Evolutionary conservation across 2,888 invertebrate genomes (phyloP).

Genomic region (Adelphocoris suturalis): DNA sequence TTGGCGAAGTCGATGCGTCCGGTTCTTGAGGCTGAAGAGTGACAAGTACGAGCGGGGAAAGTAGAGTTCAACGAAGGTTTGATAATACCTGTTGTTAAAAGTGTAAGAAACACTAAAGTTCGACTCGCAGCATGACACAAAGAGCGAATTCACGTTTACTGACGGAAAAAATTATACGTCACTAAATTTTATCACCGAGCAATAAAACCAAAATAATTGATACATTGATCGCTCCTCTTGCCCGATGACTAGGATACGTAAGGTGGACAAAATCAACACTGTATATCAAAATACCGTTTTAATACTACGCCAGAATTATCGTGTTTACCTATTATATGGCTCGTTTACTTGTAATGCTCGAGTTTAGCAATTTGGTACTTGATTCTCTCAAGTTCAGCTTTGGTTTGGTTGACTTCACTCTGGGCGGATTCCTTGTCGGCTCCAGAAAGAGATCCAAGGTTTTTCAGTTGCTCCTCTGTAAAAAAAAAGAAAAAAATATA

Average conservation of each 20-base stretch:
- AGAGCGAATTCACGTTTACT: no score
- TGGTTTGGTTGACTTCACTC: background rate
- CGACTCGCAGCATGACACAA: no score
- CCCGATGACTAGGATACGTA: no score
- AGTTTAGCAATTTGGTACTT: background rate
- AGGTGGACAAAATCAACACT: no score
- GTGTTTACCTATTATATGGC: background rate
- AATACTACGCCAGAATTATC: background rate
- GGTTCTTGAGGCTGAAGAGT: constrained; percentile 15
- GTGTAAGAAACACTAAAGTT: background rate
- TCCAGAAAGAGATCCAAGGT: background rate
- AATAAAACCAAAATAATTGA: no score
- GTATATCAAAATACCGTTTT: no score
- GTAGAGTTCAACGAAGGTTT: constrained; percentile 41
- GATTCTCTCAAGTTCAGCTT: background rate
- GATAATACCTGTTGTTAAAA: constrained; percentile 15
- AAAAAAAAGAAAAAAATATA: background rate
- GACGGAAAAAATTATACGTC: no score
- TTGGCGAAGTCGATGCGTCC: constrained; percentile 20
- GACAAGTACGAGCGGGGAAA: constrained; percentile 46
- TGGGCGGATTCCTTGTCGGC: background rate
- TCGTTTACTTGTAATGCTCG: background rate
- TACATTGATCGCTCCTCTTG: no score
- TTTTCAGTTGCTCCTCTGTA: background rate
- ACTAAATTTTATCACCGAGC: no score